These are phyloP conservation scores for Phylloscopus whistleri DNA, from an alignment of 2,113 vertebrate genomes.

Conservation along the genomic window DNA sequence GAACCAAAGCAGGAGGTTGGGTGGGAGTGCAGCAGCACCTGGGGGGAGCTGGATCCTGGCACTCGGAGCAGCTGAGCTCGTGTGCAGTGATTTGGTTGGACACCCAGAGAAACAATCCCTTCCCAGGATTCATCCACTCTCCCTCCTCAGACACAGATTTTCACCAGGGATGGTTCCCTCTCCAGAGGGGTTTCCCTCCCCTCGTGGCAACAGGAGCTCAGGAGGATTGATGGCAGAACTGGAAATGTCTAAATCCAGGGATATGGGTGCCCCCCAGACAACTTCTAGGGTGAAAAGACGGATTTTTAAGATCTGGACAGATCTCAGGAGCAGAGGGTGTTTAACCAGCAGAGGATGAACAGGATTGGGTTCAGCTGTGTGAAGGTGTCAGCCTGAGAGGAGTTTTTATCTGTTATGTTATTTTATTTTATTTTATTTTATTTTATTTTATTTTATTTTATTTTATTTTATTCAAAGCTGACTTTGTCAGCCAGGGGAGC, in stretches of 20 bases:
- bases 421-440: background rate
- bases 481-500: slow-evolving; percentile 32
- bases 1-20: background rate
- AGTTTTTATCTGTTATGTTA: background rate
- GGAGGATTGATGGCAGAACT: background rate
- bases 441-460: background rate
- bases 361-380: background rate
- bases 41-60: background rate
- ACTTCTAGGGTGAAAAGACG: background rate
- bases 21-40: background rate
- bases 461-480: background rate
- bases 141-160: background rate
- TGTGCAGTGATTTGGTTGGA: background rate
- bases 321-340: background rate
- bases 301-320: background rate
- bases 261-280: background rate
- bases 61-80: background rate
- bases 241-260: background rate
- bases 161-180: background rate
- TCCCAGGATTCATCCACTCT: background rate
- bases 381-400: background rate
- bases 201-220: background rate
- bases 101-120: background rate
- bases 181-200: background rate
- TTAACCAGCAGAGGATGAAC: background rate